Conservation (phyloP, 2,888 invertebrate genomes). For the Drosophila putrida region DNA sequence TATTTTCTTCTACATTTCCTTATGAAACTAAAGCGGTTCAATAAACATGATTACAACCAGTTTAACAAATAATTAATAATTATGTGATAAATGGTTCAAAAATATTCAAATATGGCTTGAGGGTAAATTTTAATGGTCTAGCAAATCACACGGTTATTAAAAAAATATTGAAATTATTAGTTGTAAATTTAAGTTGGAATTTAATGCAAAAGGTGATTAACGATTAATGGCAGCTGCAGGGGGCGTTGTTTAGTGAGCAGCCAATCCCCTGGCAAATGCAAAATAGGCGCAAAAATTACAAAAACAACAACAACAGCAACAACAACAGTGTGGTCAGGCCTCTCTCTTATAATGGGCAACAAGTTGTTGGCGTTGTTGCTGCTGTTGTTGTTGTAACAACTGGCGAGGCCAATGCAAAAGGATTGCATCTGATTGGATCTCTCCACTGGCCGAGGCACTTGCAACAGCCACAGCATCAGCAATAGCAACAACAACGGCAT, state of each 20-base stretch:
- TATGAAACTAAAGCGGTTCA: background rate
- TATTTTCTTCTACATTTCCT: too few species aligned
- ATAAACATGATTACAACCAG: background rate
- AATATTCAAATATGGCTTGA: background rate
- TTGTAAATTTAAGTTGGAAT: conserved; percentile 32
- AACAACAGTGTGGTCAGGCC: conserved; percentile 51
- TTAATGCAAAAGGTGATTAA: conserved; percentile 60
- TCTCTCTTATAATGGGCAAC: conserved; percentile 71
- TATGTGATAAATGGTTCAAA: background rate
- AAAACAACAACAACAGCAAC: conserved; percentile 42
- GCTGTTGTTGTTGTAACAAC: conserved; percentile 52
- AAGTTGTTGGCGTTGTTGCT: conserved; percentile 56
- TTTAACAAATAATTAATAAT: background rate
- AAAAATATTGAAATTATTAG: conserved; percentile 45
- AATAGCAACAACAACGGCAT: conserved; percentile 41
- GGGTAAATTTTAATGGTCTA: conserved; percentile 1
- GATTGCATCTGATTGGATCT: conserved; percentile 81
- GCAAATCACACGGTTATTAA: conserved; percentile 6
- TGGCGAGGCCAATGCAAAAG: conserved; percentile 70
- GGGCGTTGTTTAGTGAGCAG: conserved; percentile 64
- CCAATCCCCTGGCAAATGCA: conserved; percentile 75
- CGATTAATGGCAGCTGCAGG: conserved; percentile 77
- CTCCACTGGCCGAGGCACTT: conserved; percentile 53
- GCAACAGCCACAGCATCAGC: conserved; percentile 46
- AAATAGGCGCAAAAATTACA: conserved; percentile 68